phyloP scores from a whole-genome alignment of 2,113 vertebrate genomes.

The Anoura caudifer region DNA sequence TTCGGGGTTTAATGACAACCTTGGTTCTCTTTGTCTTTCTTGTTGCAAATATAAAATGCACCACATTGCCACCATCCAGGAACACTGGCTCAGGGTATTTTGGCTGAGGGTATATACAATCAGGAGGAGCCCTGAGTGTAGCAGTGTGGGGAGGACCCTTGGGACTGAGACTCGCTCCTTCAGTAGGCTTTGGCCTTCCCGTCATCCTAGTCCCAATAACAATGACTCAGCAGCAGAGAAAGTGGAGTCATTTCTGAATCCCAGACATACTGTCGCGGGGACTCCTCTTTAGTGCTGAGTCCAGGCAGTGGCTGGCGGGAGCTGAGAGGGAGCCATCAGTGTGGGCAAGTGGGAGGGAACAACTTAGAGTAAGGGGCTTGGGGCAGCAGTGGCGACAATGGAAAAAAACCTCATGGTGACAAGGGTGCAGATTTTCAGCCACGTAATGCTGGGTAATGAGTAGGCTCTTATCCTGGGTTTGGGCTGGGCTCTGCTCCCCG shows the following conservation, averaged over 20 bases:
- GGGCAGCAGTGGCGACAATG: not conserved
- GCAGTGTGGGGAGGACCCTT: not conserved
- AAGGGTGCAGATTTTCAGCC: not conserved
- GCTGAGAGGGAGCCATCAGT: not conserved
- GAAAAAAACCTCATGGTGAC: not conserved
- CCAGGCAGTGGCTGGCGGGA: not conserved
- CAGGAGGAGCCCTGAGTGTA: not conserved
- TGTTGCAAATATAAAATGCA: slow-evolving; percentile 28
- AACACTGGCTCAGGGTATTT: not conserved
- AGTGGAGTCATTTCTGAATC: slow-evolving; percentile 44
- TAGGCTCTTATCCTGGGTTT: rapidly evolving
- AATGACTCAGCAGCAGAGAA: slow-evolving; percentile 61
- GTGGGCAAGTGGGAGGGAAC: not conserved
- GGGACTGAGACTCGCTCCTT: not conserved
- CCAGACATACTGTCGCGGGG: not conserved
- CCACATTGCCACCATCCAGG: not conserved
- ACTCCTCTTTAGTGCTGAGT: slow-evolving; percentile 22
- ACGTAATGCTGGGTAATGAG: no score
- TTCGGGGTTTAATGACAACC: slow-evolving; percentile 8
- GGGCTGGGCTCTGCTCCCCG: not conserved
- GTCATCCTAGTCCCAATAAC: not conserved
- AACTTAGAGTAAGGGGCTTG: not conserved
- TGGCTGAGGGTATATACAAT: no score
- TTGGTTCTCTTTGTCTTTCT: slow-evolving; percentile 9
- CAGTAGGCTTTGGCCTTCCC: not conserved